Evolutionary conservation across 2,797 vertebrate genomes (phyloP).

Genomic region (Platalea minor): DNA sequence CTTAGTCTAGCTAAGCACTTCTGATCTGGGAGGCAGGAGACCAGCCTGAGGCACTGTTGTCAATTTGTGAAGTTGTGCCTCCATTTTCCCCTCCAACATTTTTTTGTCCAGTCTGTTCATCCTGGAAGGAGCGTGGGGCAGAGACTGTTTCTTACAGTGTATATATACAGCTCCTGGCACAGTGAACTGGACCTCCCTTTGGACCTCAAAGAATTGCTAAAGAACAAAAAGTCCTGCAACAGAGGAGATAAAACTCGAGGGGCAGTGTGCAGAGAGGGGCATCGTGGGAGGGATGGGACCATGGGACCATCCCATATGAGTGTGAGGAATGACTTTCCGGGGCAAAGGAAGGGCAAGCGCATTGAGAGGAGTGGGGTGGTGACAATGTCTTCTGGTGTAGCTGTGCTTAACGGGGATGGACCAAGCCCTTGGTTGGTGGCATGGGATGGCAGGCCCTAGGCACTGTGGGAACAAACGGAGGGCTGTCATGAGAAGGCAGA

Average conservation of each 20-base stretch:
- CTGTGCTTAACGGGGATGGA: neutral
- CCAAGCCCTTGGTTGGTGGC: neutral
- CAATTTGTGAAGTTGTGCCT: neutral
- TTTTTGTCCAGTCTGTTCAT: neutral
- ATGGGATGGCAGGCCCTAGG: neutral
- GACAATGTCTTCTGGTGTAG: neutral
- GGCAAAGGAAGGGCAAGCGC: neutral
- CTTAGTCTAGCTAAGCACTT: neutral
- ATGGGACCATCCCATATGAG: rapidly evolving
- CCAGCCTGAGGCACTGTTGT: neutral
- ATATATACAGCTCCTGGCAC: neutral
- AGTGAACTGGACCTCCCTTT: neutral
- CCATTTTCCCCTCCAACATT: neutral
- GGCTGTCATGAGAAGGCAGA: neutral
- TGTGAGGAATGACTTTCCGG: neutral
- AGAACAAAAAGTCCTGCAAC: neutral
- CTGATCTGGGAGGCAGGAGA: neutral
- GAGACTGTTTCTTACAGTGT: neutral
- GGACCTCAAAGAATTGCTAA: neutral
- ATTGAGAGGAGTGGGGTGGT: neutral
- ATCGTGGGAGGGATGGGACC: rapidly evolving
- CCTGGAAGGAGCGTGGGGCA: neutral
- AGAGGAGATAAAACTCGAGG: neutral
- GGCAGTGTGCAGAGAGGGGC: rapidly evolving
- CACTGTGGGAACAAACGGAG: neutral